Evolutionary conservation across 2,888 invertebrate genomes (phyloP).

Genomic region (Drosophila algonquin): DNA sequence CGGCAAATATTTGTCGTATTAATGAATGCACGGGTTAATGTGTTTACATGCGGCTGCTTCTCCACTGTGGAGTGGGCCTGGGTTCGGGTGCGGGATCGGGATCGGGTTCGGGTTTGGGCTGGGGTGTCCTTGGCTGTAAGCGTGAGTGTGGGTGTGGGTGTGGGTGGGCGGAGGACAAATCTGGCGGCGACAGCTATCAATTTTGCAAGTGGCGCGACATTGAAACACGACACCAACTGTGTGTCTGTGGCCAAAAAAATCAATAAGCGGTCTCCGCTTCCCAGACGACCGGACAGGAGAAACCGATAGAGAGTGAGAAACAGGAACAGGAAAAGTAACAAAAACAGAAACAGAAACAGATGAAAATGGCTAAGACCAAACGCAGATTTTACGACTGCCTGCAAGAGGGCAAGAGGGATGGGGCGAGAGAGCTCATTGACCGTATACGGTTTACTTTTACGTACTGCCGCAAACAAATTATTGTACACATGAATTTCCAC

Average conservation of each 20-base stretch:
- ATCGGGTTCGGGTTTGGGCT: too few relatives aligned
- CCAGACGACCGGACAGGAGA: not conserved
- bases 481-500: slow-evolving; percentile 79
- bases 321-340: not conserved
- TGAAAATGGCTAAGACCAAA: not conserved
- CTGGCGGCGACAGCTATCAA: slow-evolving; percentile 46
- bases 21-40: slow-evolving; percentile 78
- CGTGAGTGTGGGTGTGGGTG: slow-evolving; percentile 1
- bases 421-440: slow-evolving; percentile 63
- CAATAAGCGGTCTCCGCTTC: slow-evolving; percentile 44
- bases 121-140: too few relatives aligned
- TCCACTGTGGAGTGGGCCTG: not conserved
- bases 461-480: slow-evolving; percentile 70
- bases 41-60: slow-evolving; percentile 61
- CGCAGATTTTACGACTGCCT: not conserved
- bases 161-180: not conserved
- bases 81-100: too few relatives aligned
- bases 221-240: slow-evolving; percentile 45
- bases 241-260: slow-evolving; percentile 53
- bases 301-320: not conserved
- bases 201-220: slow-evolving; percentile 52
- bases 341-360: not conserved
- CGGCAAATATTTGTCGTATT: slow-evolving; percentile 72
- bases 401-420: not conserved
- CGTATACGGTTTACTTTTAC: slow-evolving; percentile 55